phyloP scores from a whole-genome alignment of 1,140 invertebrate species.

The Drosophila rufa region DNA sequence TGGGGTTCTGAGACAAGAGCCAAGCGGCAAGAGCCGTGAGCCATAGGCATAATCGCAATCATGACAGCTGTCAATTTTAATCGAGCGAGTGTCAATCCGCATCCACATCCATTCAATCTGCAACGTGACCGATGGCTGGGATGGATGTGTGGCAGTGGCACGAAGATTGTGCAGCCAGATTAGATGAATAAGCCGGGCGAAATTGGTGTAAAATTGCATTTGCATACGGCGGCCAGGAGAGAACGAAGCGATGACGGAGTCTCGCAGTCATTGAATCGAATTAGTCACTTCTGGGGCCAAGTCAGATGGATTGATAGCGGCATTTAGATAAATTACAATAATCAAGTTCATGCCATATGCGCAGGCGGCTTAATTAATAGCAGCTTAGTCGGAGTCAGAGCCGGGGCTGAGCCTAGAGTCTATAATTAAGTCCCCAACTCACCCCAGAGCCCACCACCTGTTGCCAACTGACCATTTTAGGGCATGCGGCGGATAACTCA shows the following conservation, averaged over 20 bases:
- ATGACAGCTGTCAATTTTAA: conserved; percentile 81
- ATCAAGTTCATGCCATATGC: conserved; percentile 70
- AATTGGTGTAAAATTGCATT: conserved; percentile 68
- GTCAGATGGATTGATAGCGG: conserved; percentile 59
- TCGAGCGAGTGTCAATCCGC: conserved; percentile 71
- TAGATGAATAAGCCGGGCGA: conserved; percentile 67
- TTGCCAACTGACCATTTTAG: conserved; percentile 67
- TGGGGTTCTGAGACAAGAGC: conserved; percentile 1
- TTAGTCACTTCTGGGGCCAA: conserved; percentile 56
- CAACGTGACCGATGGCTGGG: conserved; percentile 63
- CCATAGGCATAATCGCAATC: conserved; percentile 69
- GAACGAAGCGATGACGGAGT: conserved; percentile 32
- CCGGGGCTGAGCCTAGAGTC: conserved; percentile 7
- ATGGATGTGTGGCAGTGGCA: conserved; percentile 51
- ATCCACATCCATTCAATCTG: conserved; percentile 33
- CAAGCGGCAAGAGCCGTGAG: conserved; percentile 14
- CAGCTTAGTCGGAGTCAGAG: conserved; percentile 35
- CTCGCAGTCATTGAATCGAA: conserved; percentile 40
- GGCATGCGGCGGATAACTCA: conserved; percentile 40
- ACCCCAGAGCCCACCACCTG: conserved; percentile 6
- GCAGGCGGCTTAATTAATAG: conserved; percentile 81
- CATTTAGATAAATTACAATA: conserved; percentile 80
- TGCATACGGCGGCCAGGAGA: conserved; percentile 49
- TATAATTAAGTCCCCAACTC: conserved; percentile 65
- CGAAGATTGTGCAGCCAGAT: conserved; percentile 61